Percentiles rank a stretch among this genome's conserved stretches.
Evolutionary conservation across 2,888 invertebrate species (phyloP).

Genomic region (Andrena minutula): DNA sequence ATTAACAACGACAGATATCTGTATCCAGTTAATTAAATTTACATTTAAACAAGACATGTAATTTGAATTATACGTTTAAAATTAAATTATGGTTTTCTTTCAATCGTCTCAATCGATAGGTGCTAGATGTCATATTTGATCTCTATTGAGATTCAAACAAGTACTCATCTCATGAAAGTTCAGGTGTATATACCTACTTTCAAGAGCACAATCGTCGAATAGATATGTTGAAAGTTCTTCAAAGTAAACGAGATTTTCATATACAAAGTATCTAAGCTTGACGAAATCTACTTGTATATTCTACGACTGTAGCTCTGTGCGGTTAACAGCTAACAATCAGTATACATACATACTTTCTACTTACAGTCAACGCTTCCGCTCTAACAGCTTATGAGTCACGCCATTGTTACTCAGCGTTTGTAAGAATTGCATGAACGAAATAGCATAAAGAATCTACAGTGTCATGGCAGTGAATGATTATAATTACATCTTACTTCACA

Average conservation of each 20-base stretch:
- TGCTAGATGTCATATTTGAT: too few species aligned
- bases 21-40: too few species aligned
- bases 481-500: not conserved
- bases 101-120: too few species aligned
- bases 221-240: conserved; percentile 1
- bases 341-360: conserved; percentile 54
- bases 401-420: conserved; percentile 43
- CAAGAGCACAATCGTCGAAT: not conserved
- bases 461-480: conserved; percentile 7
- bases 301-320: conserved; percentile 28
- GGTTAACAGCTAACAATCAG: conserved; percentile 12
- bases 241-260: not conserved
- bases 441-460: conserved; percentile 19
- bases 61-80: too few species aligned
- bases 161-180: not conserved
- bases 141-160: conserved; percentile 14
- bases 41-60: too few species aligned
- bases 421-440: conserved; percentile 42
- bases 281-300: conserved; percentile 53
- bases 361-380: conserved; percentile 46
- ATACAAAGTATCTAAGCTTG: conserved; percentile 6
- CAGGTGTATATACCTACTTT: not conserved
- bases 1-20: too few species aligned
- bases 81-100: too few species aligned
- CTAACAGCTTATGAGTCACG: conserved; percentile 54